phyloP scores from a whole-genome alignment of 2,797 vertebrate species.

The Steatocranus sp. region DNA sequence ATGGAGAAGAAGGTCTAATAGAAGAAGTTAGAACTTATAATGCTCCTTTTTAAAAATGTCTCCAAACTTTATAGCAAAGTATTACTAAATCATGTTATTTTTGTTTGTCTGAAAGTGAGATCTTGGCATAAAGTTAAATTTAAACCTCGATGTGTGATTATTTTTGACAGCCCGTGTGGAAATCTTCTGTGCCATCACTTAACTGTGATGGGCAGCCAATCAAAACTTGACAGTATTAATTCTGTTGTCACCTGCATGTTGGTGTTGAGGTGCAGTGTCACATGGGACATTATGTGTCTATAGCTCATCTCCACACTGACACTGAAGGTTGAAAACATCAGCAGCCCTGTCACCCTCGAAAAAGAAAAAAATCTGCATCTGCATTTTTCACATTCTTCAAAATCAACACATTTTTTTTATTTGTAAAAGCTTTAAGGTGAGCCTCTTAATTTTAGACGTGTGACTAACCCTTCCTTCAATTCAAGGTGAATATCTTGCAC shows the following conservation, averaged over 20 bases:
- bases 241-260: neutral
- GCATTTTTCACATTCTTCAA: neutral
- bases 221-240: neutral
- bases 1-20: neutral
- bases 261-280: neutral
- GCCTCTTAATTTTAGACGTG: neutral
- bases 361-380: neutral
- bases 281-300: neutral
- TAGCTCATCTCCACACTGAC: neutral
- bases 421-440: neutral
- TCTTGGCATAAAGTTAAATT: neutral
- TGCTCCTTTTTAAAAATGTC: neutral
- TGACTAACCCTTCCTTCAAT: neutral
- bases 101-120: neutral
- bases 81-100: neutral
- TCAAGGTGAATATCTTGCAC: neutral
- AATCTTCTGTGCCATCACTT: neutral
- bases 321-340: neutral
- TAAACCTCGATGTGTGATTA: neutral
- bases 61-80: neutral
- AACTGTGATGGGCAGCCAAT: neutral
- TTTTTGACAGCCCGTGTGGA: neutral
- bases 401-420: neutral
- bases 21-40: neutral
- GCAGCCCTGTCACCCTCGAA: neutral